Evolutionary conservation across 37 sponge, comb jelly and placozoan species (phyloP), one percentile per base, ranked within the genome.

Genomic region (Haliclona indistincta): DNA sequence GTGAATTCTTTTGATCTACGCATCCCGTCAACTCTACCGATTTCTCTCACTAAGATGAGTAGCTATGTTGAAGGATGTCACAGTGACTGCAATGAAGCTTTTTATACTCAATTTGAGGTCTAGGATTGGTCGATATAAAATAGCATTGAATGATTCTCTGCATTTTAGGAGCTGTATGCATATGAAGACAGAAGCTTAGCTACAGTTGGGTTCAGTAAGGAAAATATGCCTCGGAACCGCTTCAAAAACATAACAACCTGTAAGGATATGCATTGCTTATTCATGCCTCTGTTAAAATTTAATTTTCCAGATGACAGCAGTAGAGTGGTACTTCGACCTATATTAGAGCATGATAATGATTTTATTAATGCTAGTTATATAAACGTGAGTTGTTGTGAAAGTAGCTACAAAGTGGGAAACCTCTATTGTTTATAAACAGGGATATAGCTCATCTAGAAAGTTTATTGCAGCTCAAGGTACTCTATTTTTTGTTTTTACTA

Each of bases 401-500:
- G 49, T 17, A 47, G 13, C 13, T 17, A 58, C 60, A 58, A 11
- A 25, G 7, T 58, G 6, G n/a, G n/a, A n/a, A n/a, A 20, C n/a
- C 28, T 25, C 28, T 25, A 6, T 11, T 58, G 28, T n/a, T 25
- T 58, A 58, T 7, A n/a, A 58, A 58, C 66, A 91, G 93, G 88
- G 93, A 25, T 87, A 83, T 64, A 38, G 54, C 0, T 47, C 25
- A n/a, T 37, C 75, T 2, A 83, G 77, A 6, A 75, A 78, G 43
- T 91, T 82, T 67, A 91, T 91, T 71, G 93, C 93, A 38, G 56
- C 88, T 42, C 93, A 91, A 91, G 93, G 91, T 91, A 74, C 35
- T 30, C 49, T 30, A 20, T 26, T 33, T 36, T n/a, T 11, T n/a
- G 25, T 58, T 6, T 8, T 25, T 25, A n/a, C 6, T n/a, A 58